A percentile compares a stretch with the other conserved stretches of the same genome.
These are phyloP conservation scores for Apostichopus leukothele DNA, from an alignment of 53 echinoderm and acorn worm species.

Conservation along the genomic window DNA sequence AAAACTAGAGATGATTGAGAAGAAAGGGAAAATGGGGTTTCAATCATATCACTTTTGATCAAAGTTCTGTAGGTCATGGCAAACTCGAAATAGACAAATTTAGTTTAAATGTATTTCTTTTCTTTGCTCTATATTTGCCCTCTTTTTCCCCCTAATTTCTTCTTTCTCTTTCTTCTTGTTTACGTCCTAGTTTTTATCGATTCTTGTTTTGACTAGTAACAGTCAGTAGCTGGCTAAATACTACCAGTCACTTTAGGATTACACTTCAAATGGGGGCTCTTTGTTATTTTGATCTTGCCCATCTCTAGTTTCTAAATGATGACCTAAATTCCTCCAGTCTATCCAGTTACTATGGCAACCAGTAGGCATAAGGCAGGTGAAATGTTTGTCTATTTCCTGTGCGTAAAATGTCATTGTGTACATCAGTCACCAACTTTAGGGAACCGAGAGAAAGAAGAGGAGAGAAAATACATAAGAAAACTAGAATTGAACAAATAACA, in stretches of 20 bases:
- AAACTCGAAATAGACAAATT: background rate
- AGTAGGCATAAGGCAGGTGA: conserved; percentile 30
- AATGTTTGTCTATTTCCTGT: conserved; percentile 40
- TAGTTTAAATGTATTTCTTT: too few relatives aligned
- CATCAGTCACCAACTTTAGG: background rate
- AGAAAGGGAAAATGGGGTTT: background rate
- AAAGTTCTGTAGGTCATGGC: background rate
- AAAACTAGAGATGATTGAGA: background rate
- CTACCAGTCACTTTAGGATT: background rate
- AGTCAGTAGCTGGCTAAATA: background rate
- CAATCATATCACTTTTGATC: background rate
- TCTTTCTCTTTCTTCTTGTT: background rate
- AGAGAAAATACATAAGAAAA: too few relatives aligned
- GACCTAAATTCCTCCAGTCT: conserved; percentile 12
- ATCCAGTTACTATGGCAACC: conserved; percentile 21
- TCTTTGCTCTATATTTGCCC: background rate
- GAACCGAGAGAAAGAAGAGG: too few relatives aligned
- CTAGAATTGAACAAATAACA: too few relatives aligned
- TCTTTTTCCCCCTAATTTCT: background rate
- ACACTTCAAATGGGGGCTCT: conserved; percentile 4
- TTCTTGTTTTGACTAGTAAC: background rate
- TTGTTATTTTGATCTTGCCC: background rate
- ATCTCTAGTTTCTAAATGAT: conserved; percentile 21
- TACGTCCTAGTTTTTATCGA: background rate
- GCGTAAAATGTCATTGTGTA: conserved; percentile 1